These are phyloP conservation scores for Araneus ventricosus DNA, from an alignment of 1,140 invertebrate genomes.

Conservation along the genomic window DNA sequence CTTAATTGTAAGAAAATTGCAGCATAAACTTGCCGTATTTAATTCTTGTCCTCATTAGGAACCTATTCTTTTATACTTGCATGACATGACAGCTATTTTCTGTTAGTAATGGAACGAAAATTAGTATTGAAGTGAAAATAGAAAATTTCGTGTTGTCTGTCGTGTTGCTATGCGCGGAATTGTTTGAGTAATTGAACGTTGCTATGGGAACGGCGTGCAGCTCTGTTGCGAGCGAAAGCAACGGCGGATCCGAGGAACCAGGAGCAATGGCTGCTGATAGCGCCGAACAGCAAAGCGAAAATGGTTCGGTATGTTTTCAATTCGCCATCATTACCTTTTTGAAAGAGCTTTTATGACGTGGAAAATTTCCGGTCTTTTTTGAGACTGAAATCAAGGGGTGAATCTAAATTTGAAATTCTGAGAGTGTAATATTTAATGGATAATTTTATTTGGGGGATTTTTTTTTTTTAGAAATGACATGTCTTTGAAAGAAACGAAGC, in stretches of 20 bases:
- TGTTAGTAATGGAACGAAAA: too few relatives aligned
- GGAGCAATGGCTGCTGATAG: constrained; percentile 59
- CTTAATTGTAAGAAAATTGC: neutral
- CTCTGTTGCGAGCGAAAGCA: constrained; percentile 24
- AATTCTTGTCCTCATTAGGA: neutral
- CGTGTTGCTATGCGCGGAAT: constrained; percentile 64
- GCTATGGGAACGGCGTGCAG: constrained; percentile 74
- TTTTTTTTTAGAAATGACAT: too few relatives aligned
- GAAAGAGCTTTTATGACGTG: neutral
- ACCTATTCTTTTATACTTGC: too few relatives aligned
- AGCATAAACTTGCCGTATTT: neutral
- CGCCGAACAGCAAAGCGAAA: neutral
- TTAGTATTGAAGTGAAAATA: neutral
- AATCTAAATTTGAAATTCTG: too few relatives aligned
- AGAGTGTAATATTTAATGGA: too few relatives aligned
- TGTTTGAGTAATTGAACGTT: constrained; percentile 58
- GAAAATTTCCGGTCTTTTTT: too few relatives aligned
- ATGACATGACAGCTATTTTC: too few relatives aligned
- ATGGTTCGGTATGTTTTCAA: constrained; percentile 38
- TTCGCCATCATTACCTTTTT: neutral
- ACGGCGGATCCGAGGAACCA: constrained; percentile 44
- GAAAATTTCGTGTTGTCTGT: neutral
- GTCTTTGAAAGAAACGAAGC: too few relatives aligned
- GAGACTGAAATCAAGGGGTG: too few relatives aligned
- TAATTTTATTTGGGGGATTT: too few relatives aligned